Conservation (phyloP, 2,888 invertebrate species). For the Rhagonycha fulva region DNA sequence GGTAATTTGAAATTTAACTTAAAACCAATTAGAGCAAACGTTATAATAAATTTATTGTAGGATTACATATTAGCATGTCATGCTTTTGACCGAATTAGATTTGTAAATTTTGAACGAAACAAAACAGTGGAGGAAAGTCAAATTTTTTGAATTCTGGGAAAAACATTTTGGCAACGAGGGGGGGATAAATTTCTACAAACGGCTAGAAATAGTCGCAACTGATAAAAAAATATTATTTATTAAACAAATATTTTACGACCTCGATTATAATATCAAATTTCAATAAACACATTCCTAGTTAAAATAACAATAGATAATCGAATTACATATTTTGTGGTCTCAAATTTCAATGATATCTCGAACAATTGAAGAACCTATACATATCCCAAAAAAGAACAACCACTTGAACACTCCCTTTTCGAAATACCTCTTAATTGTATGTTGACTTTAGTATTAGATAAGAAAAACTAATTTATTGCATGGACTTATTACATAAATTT, state of each 20-base stretch:
- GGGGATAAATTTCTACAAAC: too few relatives aligned
- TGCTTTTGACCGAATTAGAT: not conserved
- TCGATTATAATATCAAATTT: not conserved
- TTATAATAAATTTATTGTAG: not conserved
- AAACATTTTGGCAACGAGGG: too few relatives aligned
- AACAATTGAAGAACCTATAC: not conserved
- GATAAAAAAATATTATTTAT: not conserved
- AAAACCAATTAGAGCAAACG: not conserved
- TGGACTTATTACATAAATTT: not conserved
- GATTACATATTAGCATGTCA: not conserved
- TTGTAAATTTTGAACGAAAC: not conserved
- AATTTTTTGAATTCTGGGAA: not conserved
- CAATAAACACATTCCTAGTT: not conserved
- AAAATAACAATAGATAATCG: not conserved
- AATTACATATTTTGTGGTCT: not conserved
- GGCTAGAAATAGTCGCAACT: not conserved
- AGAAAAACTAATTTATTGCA: not conserved
- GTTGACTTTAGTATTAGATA: not conserved
- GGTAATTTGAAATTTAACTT: not conserved
- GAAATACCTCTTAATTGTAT: not conserved
- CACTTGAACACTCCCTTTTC: not conserved
- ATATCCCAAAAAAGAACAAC: not conserved
- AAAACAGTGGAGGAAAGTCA: not conserved
- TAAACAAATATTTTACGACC: not conserved
- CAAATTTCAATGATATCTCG: not conserved